phyloP scores from a whole-genome alignment of 2,888 invertebrate genomes.

The Galerucella nymphaeae region DNA sequence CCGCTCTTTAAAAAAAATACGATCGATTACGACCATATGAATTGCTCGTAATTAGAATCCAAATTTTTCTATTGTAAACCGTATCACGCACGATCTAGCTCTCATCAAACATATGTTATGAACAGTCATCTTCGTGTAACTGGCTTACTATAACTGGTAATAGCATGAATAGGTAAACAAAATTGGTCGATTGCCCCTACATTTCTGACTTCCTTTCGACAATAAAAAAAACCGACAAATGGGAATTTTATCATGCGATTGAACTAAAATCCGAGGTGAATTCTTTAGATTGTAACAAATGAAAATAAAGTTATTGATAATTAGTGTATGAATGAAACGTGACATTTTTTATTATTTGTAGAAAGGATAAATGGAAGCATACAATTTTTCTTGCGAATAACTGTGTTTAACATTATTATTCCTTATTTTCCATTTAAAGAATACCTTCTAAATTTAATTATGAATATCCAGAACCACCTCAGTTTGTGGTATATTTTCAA shows the following conservation, averaged over 20 bases:
- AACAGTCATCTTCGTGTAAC: slow-evolving; percentile 26
- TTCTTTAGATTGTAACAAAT: no score
- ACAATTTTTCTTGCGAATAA: no score
- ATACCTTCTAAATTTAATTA: no score
- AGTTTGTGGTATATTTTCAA: no score
- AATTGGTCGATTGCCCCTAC: slow-evolving; percentile 17
- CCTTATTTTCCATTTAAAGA: no score
- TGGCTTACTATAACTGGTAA: slow-evolving; percentile 17
- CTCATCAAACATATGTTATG: slow-evolving; percentile 28
- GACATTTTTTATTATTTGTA: no score
- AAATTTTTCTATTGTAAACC: slow-evolving; percentile 26
- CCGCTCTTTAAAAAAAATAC: slow-evolving; percentile 13
- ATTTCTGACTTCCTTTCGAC: slow-evolving; percentile 12
- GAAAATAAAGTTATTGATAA: no score
- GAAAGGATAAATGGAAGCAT: no score
- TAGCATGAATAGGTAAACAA: slow-evolving; percentile 23
- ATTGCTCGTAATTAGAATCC: slow-evolving; percentile 27
- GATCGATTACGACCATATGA: slow-evolving; percentile 30
- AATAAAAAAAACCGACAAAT: slow-evolving; percentile 15
- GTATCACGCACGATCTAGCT: slow-evolving; percentile 31
- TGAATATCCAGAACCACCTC: no score
- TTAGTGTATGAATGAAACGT: no score
- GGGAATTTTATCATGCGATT: slow-evolving; percentile 10
- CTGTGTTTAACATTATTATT: no score
- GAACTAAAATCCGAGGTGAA: no score